Evolutionary conservation across 1,140 invertebrate species (phyloP).

Genomic region (Aplysia californica): DNA sequence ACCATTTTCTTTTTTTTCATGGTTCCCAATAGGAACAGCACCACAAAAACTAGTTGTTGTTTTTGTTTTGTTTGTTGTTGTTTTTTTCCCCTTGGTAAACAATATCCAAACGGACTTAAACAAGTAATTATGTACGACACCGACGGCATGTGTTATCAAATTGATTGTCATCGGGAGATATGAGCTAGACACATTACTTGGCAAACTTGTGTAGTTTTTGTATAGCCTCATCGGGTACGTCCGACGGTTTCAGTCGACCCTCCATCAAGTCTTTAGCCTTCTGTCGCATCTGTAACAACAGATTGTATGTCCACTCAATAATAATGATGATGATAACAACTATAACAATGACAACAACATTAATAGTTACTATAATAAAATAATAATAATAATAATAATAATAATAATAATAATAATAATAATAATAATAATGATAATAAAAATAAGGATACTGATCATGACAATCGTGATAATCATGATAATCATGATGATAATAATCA

Average conservation of each 20-base stretch:
- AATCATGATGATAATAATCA: background rate
- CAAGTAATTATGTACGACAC: no score
- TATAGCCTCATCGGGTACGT: background rate
- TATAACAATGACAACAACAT: background rate
- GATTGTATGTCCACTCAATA: background rate
- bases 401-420: slow-evolving; percentile 6
- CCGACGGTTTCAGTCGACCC: background rate
- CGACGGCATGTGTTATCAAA: no score
- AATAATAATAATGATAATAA: slow-evolving; percentile 3
- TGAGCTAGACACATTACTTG: no score
- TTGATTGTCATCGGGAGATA: no score
- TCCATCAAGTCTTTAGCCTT: background rate
- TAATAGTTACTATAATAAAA: background rate
- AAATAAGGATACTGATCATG: background rate
- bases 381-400: slow-evolving; percentile 3
- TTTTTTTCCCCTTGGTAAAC: no score
- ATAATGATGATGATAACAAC: background rate
- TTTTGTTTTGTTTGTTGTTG: no score
- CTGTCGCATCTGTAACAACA: background rate
- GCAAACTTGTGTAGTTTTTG: background rate
- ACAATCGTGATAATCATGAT: background rate
- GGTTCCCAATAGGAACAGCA: no score
- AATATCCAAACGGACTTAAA: no score
- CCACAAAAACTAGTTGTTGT: no score
- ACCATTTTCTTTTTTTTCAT: no score